Base-by-base conservation (phyloP, 2,888 invertebrate genomes). In the Entomobrya proxima region DNA sequence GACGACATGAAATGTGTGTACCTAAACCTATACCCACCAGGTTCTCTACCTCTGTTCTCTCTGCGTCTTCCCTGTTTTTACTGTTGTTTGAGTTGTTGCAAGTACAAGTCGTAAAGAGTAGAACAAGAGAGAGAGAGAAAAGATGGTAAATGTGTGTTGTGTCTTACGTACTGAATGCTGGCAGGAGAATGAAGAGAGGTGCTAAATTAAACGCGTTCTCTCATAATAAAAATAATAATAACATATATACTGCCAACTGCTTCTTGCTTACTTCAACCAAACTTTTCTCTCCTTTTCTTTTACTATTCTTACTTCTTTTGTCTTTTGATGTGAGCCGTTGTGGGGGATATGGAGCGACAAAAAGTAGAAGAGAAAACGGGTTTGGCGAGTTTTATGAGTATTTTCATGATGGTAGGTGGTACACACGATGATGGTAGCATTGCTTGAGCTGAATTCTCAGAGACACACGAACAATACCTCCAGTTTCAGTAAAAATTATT, bases 131-230 rank as follows among this genome's bases (percentile, higher is more conserved):
- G 72, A 72, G 35, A 72, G 72, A 47, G 67, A 67, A 74, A 37
- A 74, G 40, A 35, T 37, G 11, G 47, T 21, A 76, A 13, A 44
- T 27, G 18, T 15, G 32, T 67, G 24, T 21, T 47, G 11, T 7
- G 35, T 58, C 67, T 67, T 44, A 13, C 9, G 40, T 15, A 18
- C 18, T 15, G 35, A 27, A 72, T 27, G 52, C 32, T 81, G 77
- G 77, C n/a, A 55, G 58, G 32, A 52, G 69, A 35, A n/a, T n/a
- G 30, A 47, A 76, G 76, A 40, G 79, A 77, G 83, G 83, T 83
- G 83, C 76, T 83, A 83, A 83, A 83, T 83, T 83, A 83, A 76
- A 77, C 83, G 83, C 76, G 44, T 83, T 77, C 30, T 77, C 83
- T 47, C 58, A 24, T 58, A 58, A 72, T 72, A 72, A 72, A 11